Evolutionary conservation across 2,888 invertebrate genomes (phyloP), one percentile per base, ranked within the genome.

Genomic region (Anorthoa munda): DNA sequence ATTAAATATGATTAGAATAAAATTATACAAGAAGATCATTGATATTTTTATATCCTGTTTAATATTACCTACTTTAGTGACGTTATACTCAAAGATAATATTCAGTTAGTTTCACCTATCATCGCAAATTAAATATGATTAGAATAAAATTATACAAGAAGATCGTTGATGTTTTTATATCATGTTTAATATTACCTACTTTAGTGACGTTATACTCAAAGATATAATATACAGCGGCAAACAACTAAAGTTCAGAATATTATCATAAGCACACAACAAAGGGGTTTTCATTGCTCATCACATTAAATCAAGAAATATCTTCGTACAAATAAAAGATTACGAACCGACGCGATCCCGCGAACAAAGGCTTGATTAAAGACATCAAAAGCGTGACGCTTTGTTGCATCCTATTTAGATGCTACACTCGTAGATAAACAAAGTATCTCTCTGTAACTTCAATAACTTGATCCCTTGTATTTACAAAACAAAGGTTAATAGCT

Each of bases 361-460:
- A 79, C 81, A 83, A 86, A 78, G 70, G 81, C 85, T 87, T 86
- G 88, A 87, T 87, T 84, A 86, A 82, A 86, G 82, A 81, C 82
- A 84, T 87, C 81, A 84, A 86, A 87, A 77, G 73, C 68, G 61
- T 78, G 66, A 79, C 73, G 80, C 75, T 83, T 80, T 80, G 88
- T 69, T 87, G 87, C 87, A 87, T 87, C 73, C 79, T 67, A 84
- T 87, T 84, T 71, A 68, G 68, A 77, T 82, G 76, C 60, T 76
- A 45, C 75, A 72, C 61, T 68, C 70, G 63, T 67, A 74, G 71
- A 77, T 80, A 79, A 79, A 78, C 84, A 80, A 79, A 77, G 70
- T 79, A 77, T 82, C 64, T 60, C 63, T 73, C 55, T 50, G 71
- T 72, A 66, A 69, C 75, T 87, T 76, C 71, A 73, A 82, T 79